Base-by-base conservation (phyloP, 2,113 vertebrate genomes). In the Xenopus borealis region DNA sequence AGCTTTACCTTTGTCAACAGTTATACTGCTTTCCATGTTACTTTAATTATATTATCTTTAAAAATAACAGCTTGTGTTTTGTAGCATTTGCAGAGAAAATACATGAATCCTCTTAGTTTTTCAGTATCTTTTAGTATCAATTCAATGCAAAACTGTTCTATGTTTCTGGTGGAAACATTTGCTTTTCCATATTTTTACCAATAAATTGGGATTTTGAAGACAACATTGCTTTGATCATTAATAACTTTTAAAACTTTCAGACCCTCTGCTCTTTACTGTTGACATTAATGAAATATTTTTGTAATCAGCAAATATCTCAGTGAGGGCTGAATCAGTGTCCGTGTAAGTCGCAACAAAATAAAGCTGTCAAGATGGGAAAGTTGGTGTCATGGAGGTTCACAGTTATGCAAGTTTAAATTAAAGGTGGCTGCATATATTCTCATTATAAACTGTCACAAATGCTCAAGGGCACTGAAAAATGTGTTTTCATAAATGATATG, bases 321-420 rank as follows among this genome's bases (percentile, higher is more conserved):
- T 30, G 75, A 62, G 33, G 23, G 23, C 47, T 64, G 40, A 50
- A 27, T 1, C 12, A 66, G 13, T 75, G 19, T 63, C 73, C 78
- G 72, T 66, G 80, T 80, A 72, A 78, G 63, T 79, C 14, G 33
- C 4, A 79, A 18, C 78, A 63, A 30, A 71, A 68, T 70, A 79
- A 82, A 80, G 73, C 69, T 85, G 72, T 78, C 76, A 84, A 78
- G 84, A 50, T 82, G 81, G 58, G 74, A 82, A 71, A 82, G 72
- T 33, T 81, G n/a, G 79, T 88, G 79, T 80, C 77, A 79, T 66
- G 81, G 81, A 75, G 53, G 68, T 82, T 83, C 70, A 78, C 82
- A 84, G 80, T 82, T 81, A 82, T 80, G 80, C 73, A 76, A 72
- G 59, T 80, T 78, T 81, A 83, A 85, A 88, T 83, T 71, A 63